These are phyloP conservation scores for Acinonyx jubatus DNA, from an alignment of 2,113 vertebrate genomes.

Conservation along the genomic window DNA sequence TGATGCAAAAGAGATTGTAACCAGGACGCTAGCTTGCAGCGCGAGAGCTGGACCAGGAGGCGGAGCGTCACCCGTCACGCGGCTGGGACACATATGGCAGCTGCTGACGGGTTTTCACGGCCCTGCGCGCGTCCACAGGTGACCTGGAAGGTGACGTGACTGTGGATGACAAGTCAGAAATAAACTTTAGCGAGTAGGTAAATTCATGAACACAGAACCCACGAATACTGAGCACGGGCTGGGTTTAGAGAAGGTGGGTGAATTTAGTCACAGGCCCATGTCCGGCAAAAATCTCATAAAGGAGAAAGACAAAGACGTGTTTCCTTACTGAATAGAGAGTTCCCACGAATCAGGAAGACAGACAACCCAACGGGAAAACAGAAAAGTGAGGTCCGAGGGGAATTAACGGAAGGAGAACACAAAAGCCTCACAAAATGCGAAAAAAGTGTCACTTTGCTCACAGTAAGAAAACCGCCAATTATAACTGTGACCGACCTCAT, in stretches of 20 bases:
- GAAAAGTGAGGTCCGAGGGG: neutral
- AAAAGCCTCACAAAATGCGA: neutral
- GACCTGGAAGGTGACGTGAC: neutral
- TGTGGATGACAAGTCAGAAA: neutral
- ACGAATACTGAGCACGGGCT: neutral
- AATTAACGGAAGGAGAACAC: neutral
- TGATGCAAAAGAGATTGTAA: neutral
- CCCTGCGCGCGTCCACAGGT: neutral
- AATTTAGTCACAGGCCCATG: neutral
- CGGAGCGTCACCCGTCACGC: rapidly evolving
- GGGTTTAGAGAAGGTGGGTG: neutral
- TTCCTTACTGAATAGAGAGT: neutral
- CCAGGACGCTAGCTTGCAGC: neutral
- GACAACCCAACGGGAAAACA: neutral
- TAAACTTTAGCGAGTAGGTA: neutral
- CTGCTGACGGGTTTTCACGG: neutral
- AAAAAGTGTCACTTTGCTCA: neutral
- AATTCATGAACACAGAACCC: neutral
- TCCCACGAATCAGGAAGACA: neutral
- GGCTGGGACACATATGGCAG: neutral
- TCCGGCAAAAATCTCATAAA: neutral
- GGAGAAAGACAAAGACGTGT: neutral
- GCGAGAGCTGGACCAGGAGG: neutral
- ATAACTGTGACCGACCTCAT: rapidly evolving
- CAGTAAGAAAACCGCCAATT: neutral